Conservation (phyloP, 2,888 invertebrate genomes). For the Leptopilina myrica region DNA sequence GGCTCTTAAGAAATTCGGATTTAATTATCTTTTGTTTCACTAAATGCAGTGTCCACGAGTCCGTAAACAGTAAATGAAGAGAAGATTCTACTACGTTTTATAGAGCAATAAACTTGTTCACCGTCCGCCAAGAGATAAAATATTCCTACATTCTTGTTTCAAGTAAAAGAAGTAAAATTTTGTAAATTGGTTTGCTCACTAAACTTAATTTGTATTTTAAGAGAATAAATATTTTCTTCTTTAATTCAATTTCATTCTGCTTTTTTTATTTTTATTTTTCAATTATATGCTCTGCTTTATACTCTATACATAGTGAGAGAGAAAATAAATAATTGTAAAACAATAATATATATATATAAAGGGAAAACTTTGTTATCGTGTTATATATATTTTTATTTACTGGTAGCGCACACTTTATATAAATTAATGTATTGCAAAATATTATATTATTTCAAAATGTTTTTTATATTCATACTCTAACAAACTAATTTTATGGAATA, state of each 20-base stretch:
- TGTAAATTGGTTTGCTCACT: not conserved
- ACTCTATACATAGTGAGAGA: not conserved
- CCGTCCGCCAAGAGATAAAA: slow-evolving; percentile 12
- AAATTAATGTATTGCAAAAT: no score
- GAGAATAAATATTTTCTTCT: slow-evolving; percentile 5
- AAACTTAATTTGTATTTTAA: slow-evolving; percentile 18
- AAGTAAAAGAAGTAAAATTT: slow-evolving; percentile 7
- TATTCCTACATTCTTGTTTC: slow-evolving; percentile 7
- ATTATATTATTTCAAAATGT: no score
- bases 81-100: slow-evolving; percentile 15
- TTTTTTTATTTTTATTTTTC: not conserved
- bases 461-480: no score
- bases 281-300: not conserved
- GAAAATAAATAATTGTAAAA: no score
- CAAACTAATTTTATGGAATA: no score
- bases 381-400: no score
- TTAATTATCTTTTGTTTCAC: slow-evolving; percentile 8
- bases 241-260: not conserved
- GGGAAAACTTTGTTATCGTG: no score
- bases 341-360: no score
- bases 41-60: slow-evolving; percentile 17
- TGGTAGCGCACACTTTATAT: no score
- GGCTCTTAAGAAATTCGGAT: slow-evolving; percentile 18
- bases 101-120: slow-evolving; percentile 12
- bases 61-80: slow-evolving; percentile 20